These are phyloP conservation scores for Connochaetes taurinus DNA, from an alignment of 2,113 vertebrate genomes.

Conservation along the genomic window DNA sequence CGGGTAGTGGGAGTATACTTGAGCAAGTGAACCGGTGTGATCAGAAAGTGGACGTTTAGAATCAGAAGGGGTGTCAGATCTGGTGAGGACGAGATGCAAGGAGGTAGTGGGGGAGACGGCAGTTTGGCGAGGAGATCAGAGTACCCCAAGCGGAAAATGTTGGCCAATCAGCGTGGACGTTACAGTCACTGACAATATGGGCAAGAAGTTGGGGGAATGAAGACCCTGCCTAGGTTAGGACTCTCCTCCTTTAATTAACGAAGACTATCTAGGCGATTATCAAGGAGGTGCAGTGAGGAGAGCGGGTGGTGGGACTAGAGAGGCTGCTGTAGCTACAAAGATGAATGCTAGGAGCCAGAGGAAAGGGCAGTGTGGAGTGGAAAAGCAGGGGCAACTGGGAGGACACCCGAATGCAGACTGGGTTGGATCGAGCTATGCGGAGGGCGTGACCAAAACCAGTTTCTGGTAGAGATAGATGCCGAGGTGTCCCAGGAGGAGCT, in stretches of 20 bases:
- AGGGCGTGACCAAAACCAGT: too few species aligned
- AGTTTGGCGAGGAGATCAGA: not conserved
- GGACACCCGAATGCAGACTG: not conserved
- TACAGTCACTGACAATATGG: not conserved
- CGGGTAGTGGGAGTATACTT: not conserved
- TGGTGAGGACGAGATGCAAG: not conserved
- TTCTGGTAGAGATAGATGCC: not conserved
- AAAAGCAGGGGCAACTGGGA: not conserved
- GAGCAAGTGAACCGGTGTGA: not conserved
- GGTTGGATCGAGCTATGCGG: not conserved
- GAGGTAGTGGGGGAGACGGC: not conserved
- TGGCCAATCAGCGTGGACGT: not conserved
- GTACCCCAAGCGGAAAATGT: not conserved
- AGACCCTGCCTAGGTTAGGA: not conserved
- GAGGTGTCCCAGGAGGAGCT: not conserved
- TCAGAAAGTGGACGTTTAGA: not conserved
- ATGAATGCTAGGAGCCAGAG: not conserved
- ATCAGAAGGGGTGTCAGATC: not conserved
- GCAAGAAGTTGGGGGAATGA: not conserved
- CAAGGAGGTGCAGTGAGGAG: not conserved
- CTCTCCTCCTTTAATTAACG: not conserved
- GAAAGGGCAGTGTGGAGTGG: not conserved
- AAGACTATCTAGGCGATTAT: not conserved
- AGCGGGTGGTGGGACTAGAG: not conserved
- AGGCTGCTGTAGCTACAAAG: too few species aligned